Base-by-base conservation (phyloP, 2,888 invertebrate species). In the Pollenia amentaria region DNA sequence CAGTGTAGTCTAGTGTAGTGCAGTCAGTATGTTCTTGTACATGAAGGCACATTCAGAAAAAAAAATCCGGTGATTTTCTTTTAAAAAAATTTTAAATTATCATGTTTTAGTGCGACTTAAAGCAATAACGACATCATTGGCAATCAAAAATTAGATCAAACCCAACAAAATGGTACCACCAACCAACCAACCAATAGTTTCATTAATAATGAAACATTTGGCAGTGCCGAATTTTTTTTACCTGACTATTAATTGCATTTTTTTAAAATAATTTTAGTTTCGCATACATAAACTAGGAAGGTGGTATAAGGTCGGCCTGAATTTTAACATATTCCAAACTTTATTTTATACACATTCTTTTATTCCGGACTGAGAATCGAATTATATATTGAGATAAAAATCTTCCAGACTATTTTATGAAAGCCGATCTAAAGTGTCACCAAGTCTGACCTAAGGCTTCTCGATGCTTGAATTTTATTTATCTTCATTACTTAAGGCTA, bases 71-170 rank as follows among this genome's bases (percentile, higher is more conserved):
- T 72, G 72, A 76, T 83, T 86, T 78, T 69, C 53, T 57, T 40
- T 21, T 69, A 46, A 57, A 69, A 77, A 48, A 62, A 67, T 67
- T 40, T 82, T 57, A 79, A 87, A 77, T 84, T 84, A 73, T 77
- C 62, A 67, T 77, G 80, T 72, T 51, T 60, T 77, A 67, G 48
- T 62, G 80, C 62, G 16, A 48, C 55, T 65, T 38, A 51, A 51
- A 73, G 42, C 60, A 38, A 12, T 16, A 46, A 69, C 40, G 64
- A 65, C 55, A 38, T 16, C 64, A 64, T 46, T 3, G 51, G n/a
- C 18, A 55, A 46, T 46, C 38, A 29, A 51, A 77, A 87, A 77
- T 77, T 87, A 81, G 84, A 87, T 84, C 87, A 80, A 69, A 72
- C 44, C 46, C 10, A 21, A n/a, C 60, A 51, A 69, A 69, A 57